These are phyloP conservation scores for Formica selysi DNA, from an alignment of 1,140 invertebrate genomes.

Conservation along the genomic window DNA sequence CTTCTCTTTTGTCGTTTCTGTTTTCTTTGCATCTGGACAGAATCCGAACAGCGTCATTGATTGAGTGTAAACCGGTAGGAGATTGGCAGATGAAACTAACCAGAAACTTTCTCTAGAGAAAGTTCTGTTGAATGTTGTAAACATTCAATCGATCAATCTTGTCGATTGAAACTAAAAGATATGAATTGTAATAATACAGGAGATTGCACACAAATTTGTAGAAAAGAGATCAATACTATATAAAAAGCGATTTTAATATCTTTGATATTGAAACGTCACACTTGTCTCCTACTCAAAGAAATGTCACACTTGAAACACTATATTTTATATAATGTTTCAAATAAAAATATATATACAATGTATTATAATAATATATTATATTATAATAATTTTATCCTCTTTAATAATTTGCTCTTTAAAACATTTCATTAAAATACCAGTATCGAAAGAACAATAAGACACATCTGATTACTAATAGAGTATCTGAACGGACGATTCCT, in stretches of 20 bases:
- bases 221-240: background rate
- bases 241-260: background rate
- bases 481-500: background rate
- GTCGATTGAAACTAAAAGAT: too few relatives aligned
- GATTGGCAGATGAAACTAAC: constrained; percentile 1
- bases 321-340: background rate
- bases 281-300: background rate
- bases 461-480: background rate
- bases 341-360: too few relatives aligned
- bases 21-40: background rate
- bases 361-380: too few relatives aligned
- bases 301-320: too few relatives aligned
- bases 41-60: background rate
- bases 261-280: background rate
- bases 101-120: background rate
- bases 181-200: background rate
- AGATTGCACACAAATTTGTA: background rate
- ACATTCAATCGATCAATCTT: background rate
- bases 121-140: background rate
- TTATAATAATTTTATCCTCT: background rate
- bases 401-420: constrained; percentile 13
- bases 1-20: constrained; percentile 14
- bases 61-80: background rate
- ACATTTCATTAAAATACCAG: background rate
- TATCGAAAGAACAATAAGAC: background rate